A percentile compares a stretch with the other conserved stretches of the same genome.
These are phyloP conservation scores for Amphiprion ocellaris DNA, from an alignment of 2,113 vertebrate genomes.

Conservation along the genomic window DNA sequence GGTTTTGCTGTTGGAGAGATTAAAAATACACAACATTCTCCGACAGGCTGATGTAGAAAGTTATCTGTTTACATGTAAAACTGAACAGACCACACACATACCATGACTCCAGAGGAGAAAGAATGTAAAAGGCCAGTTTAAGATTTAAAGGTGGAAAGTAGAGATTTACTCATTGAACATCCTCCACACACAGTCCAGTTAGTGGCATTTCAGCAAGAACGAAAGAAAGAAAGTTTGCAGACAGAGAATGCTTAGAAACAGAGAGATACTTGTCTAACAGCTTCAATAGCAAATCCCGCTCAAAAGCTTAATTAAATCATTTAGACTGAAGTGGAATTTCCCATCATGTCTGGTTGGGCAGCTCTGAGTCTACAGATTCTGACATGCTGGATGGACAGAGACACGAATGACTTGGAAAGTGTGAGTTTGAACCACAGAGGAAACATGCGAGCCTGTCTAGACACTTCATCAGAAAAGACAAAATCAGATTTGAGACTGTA, in stretches of 20 bases:
- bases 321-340: slow-evolving; percentile 65
- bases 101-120: too few species aligned
- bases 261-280: slow-evolving; percentile 59
- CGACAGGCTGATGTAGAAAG: too few species aligned
- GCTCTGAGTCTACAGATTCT: slow-evolving; percentile 51
- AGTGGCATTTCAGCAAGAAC: neutral
- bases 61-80: too few species aligned
- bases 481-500: neutral
- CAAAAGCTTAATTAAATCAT: slow-evolving; percentile 72
- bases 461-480: slow-evolving; percentile 11
- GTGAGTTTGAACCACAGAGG: slow-evolving; percentile 37
- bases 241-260: slow-evolving; percentile 36
- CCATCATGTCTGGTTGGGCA: slow-evolving; percentile 60
- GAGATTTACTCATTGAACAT: too few species aligned
- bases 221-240: slow-evolving; percentile 38
- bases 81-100: too few species aligned
- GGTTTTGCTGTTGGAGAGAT: neutral
- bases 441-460: slow-evolving; percentile 31
- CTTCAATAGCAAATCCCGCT: slow-evolving; percentile 42
- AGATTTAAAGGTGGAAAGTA: too few species aligned
- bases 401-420: slow-evolving; percentile 50
- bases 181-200: too few species aligned
- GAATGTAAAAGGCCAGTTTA: too few species aligned
- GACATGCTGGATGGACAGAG: slow-evolving; percentile 34
- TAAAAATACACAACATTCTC: too few species aligned